Evolutionary conservation across 2,888 invertebrate species (phyloP).

Genomic region (Synergus japonicus): DNA sequence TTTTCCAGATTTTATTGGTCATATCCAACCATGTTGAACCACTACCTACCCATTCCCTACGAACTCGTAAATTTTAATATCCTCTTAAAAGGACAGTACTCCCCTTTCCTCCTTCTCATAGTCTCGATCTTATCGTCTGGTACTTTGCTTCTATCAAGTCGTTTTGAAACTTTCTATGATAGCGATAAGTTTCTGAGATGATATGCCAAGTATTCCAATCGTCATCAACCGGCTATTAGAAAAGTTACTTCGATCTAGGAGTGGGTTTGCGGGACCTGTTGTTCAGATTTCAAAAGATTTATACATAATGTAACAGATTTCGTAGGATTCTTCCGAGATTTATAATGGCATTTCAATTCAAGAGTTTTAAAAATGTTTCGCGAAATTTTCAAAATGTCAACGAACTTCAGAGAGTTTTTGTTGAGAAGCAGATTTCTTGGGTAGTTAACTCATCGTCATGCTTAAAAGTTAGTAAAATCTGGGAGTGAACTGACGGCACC

Average conservation of each 20-base stretch:
- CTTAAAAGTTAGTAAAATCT: background rate
- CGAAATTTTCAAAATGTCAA: too few relatives aligned
- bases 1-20: conserved; percentile 3
- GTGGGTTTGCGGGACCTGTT: too few relatives aligned
- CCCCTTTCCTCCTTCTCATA: background rate
- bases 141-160: background rate
- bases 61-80: conserved; percentile 25
- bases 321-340: too few relatives aligned
- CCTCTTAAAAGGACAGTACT: conserved; percentile 5
- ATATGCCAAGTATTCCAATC: background rate
- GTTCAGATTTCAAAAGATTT: too few relatives aligned
- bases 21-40: conserved; percentile 10
- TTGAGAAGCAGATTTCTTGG: too few relatives aligned
- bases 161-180: background rate
- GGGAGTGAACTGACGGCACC: background rate
- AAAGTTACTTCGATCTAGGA: background rate
- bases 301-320: too few relatives aligned
- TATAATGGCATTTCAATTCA: too few relatives aligned
- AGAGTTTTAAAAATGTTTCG: too few relatives aligned
- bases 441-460: too few relatives aligned
- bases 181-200: background rate
- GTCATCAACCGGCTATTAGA: background rate
- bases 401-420: too few relatives aligned
- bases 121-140: background rate
- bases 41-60: background rate